Conservation (phyloP, 1,140 invertebrate genomes). For the Samia ricini region DNA sequence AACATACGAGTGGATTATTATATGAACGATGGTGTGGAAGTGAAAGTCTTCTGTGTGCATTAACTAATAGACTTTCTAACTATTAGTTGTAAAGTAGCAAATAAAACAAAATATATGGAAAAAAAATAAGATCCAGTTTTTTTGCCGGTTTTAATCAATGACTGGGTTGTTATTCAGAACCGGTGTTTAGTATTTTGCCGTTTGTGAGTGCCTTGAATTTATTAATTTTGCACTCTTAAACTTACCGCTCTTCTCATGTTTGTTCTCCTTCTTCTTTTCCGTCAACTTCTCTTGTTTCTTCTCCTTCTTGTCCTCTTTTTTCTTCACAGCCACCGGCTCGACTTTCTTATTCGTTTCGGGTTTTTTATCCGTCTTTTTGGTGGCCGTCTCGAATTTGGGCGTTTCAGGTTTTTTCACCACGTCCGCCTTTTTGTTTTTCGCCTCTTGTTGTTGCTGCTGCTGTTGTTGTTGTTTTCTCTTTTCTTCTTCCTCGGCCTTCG, state of each 20-base stretch:
- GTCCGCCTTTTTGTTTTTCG: conserved; percentile 42
- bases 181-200: too few relatives aligned
- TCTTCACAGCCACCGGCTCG: conserved; percentile 24
- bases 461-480: conserved; percentile 41
- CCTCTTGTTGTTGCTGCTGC: conserved; percentile 37
- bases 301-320: conserved; percentile 39
- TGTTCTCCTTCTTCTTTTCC: conserved; percentile 51
- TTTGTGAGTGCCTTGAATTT: too few relatives aligned
- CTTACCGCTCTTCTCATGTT: conserved; percentile 52
- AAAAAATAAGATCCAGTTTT: too few relatives aligned
- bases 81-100: too few relatives aligned
- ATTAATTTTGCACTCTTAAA: neutral
- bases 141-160: too few relatives aligned
- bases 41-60: too few relatives aligned
- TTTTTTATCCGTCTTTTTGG: conserved; percentile 23
- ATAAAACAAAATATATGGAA: too few relatives aligned
- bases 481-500: conserved; percentile 64
- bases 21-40: too few relatives aligned
- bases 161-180: too few relatives aligned
- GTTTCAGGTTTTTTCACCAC: conserved; percentile 33
- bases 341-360: conserved; percentile 31
- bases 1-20: too few relatives aligned
- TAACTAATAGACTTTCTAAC: too few relatives aligned
- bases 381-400: conserved; percentile 30
- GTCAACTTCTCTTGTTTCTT: conserved; percentile 29